Conservation (phyloP, 2,113 vertebrate species). For the Balaeniceps rex region DNA sequence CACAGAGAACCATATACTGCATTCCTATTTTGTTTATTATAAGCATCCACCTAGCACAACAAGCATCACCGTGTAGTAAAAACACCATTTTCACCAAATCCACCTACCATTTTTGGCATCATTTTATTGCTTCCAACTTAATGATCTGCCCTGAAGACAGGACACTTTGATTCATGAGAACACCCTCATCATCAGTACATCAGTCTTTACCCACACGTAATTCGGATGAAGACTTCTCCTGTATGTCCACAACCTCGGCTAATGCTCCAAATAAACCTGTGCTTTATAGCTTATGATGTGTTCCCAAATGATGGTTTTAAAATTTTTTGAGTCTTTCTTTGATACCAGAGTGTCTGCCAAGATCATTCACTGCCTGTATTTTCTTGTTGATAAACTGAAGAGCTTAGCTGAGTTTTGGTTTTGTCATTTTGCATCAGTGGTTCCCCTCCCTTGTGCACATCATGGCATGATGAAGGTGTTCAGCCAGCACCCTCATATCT, state of each 20-base stretch:
- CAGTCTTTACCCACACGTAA: not conserved
- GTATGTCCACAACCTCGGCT: not conserved
- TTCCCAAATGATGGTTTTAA: not conserved
- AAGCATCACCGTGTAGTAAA: not conserved
- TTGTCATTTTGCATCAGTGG: not conserved
- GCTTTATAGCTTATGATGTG: not conserved
- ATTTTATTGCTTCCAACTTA: not conserved
- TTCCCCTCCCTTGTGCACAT: not conserved
- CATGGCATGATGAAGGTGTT: not conserved
- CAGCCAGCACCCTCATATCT: not conserved
- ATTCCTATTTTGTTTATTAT: not conserved
- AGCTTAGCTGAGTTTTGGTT: not conserved
- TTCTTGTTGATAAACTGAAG: not conserved
- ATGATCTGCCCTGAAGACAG: not conserved
- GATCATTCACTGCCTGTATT: not conserved
- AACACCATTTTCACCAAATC: not conserved
- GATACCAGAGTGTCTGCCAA: accelerated
- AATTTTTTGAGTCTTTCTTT: not conserved
- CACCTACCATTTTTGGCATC: not conserved
- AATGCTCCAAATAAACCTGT: not conserved
- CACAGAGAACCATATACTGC: not conserved
- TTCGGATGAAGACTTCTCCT: not conserved
- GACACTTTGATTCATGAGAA: not conserved
- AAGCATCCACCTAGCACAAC: not conserved
- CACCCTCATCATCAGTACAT: not conserved